Evolutionary conservation across 2,888 invertebrate genomes (phyloP), one percentile per base, ranked within the genome.

Genomic region (Oxycera nigricornis): DNA sequence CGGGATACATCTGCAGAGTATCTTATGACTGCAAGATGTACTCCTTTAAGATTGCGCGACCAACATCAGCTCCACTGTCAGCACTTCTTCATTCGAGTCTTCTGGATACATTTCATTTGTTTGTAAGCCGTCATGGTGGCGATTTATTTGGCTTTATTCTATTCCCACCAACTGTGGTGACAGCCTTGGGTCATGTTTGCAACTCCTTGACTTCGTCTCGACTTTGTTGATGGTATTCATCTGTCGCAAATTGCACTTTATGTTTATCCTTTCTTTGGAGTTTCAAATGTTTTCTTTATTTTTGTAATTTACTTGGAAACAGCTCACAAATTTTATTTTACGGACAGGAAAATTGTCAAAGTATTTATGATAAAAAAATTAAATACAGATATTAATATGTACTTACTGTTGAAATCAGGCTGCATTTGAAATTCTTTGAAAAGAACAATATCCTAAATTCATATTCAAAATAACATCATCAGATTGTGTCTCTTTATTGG

Each of bases 121-220:
- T 77, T 79, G 79, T 78, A 77, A 79, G 74, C 79, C 78, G 79
- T 78, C 79, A 78, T 76, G 76, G 74, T 76, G 73, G 77, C 79
- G 79, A 79, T 79, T 79, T 79, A 79, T 79, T 77, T 79, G 75
- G 52, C 55, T 57, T 72, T 72, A 72, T 72, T 14, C 61, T 35
- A 61, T 72, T 46, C 72, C 59, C 59, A 72, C 72, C 59, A 59
- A 61, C 57, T 72, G 72, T 39, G 72, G 59, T 59, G 72, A 72
- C 72, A 72, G 41, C 72, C 41, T 72, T 72, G 59, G 72, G 72
- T 72, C 59, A 59, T 72, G 59, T 72, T 72, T 72, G 46, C 59
- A n/a, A 61, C 72, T 72, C 41, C 72, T 72, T 72, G 26, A 59
- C 28, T 72, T 24, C 72, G 41, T 22, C 31, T 35, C 41, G 46